These are phyloP conservation scores for Gracilinanus agilis DNA, from an alignment of 2,113 vertebrate species.

Conservation along the genomic window DNA sequence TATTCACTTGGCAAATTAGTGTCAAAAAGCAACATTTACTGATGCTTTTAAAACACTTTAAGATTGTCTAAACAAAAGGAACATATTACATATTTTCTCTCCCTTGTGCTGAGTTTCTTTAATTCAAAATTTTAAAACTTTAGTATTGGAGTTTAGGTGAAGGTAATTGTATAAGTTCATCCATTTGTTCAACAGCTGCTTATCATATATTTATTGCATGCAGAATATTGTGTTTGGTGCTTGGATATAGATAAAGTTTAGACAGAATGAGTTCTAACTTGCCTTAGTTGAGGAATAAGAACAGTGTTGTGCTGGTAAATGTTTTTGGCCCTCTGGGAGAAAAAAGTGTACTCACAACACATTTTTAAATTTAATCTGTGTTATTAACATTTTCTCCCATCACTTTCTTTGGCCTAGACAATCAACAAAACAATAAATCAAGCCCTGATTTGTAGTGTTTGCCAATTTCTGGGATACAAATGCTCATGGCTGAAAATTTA, in stretches of 20 bases:
- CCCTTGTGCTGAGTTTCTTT: neutral
- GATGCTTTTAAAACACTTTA: constrained; percentile 29
- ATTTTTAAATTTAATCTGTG: neutral
- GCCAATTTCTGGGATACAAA: neutral
- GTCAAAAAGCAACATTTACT: constrained; percentile 28
- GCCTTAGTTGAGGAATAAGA: neutral
- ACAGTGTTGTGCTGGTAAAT: neutral
- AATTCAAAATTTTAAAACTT: neutral
- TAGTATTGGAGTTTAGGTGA: neutral
- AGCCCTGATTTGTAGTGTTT: neutral
- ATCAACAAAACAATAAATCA: neutral
- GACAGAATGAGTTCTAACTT: neutral
- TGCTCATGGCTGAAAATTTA: neutral
- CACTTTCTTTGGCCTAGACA: neutral
- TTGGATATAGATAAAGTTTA: constrained; percentile 15
- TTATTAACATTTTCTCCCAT: neutral
- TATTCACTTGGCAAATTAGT: neutral
- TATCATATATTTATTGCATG: constrained; percentile 15
- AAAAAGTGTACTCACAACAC: neutral
- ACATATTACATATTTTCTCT: constrained; percentile 10
- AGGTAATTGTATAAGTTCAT: neutral
- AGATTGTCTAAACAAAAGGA: constrained; percentile 45
- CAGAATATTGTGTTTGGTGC: neutral
- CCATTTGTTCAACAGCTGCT: constrained; percentile 27
- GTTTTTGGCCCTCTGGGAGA: neutral